phyloP scores from a whole-genome alignment of 2,888 invertebrate species.

The Stegophylla sp. region DNA sequence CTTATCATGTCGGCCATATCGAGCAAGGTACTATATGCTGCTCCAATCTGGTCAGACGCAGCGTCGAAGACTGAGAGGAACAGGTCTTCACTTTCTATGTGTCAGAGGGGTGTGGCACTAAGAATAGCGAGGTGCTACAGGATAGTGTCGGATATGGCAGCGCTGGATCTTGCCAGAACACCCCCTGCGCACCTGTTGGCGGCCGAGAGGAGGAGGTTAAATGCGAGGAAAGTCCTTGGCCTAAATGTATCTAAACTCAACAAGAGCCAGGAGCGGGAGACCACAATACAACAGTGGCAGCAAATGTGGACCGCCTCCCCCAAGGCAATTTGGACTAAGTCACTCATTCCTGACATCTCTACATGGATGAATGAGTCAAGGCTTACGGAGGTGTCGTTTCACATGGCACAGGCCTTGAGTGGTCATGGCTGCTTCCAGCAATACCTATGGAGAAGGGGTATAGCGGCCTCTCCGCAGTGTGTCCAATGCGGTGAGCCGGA shows the following conservation, averaged over 20 bases:
- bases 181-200: neutral
- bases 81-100: too few relatives aligned
- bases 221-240: too few relatives aligned
- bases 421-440: neutral
- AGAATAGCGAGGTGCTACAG: neutral
- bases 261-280: neutral
- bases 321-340: too few relatives aligned
- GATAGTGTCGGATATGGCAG: neutral
- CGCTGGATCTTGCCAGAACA: neutral
- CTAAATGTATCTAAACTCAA: too few relatives aligned
- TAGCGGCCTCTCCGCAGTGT: neutral
- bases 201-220: neutral
- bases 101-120: neutral
- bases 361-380: neutral
- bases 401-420: neutral
- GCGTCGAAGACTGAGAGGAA: too few relatives aligned
- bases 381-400: neutral
- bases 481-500: neutral
- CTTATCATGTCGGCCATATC: too few relatives aligned
- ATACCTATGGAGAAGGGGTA: neutral
- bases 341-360: too few relatives aligned
- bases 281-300: neutral
- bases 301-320: neutral
- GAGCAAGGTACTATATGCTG: too few relatives aligned
- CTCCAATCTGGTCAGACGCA: too few relatives aligned